Base-by-base conservation (phyloP, 2,888 invertebrate species). In the Stramonita haemastoma region DNA sequence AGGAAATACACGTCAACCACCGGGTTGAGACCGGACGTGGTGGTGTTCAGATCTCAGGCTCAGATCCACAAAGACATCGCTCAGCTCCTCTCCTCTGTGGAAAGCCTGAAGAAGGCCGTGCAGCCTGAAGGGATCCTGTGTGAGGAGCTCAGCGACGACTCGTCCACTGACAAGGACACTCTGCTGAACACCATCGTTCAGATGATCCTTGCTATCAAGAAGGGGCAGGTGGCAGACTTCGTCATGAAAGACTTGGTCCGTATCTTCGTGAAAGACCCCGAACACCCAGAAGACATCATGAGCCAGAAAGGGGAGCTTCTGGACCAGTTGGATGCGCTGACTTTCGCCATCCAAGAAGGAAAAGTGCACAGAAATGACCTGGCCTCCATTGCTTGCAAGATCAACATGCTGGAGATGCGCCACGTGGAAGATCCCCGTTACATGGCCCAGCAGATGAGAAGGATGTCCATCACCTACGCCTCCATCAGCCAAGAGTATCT, bases 121-220 rank as follows among this genome's bases (percentile, higher is more conserved):
- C 1, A 1, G 0, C n/a, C 87, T 6, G 84, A 86, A 32, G n/a
- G 22, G 17, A 46, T 4, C 36, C 19, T 13, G 17, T 56, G 17
- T n/a, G 56, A 85, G 15, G 83, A 46, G 5, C 8, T 0, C 26
- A 32, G n/a, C 26, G 83, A 83, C 2, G 60, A 86, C 5, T 4
- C 34, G 22, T 0, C 22, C 5, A 17, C 32, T 4, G 34, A 34
- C 32, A 86, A 29, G 34, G 83, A 88, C 66, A 15, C 83, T 19
- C n/a, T 88, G 36, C 8, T 88, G 34, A 60, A 83, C 22, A 66
- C 88, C n/a, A 88, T 57, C 57, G 26, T 13, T 29, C 83, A 83
- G 36, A 66, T 66, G 26, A 8, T 60, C 19, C 0, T 8, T 13
- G 66, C n/a, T 66, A 0, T 88, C 26, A 81, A 66, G 57, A 60